Conservation (phyloP, 2,797 vertebrate species). For the Spinibarbus caldwelli region DNA sequence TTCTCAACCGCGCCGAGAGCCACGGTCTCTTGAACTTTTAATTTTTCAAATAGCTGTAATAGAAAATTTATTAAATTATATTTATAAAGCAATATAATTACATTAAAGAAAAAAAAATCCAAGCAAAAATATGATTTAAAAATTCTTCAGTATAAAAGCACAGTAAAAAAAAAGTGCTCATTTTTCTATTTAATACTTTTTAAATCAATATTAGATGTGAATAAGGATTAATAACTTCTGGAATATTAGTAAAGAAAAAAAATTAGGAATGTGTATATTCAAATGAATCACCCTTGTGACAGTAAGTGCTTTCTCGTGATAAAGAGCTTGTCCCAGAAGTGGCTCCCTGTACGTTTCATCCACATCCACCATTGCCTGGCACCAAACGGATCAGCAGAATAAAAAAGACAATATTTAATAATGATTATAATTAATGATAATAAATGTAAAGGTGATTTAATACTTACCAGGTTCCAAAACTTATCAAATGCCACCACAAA, state of each 20-base stretch:
- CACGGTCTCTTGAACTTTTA: slow-evolving; percentile 86
- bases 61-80: not conserved
- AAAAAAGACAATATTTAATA: not conserved
- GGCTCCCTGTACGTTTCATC: slow-evolving; percentile 97
- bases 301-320: slow-evolving; percentile 91
- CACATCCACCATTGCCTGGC: slow-evolving; percentile 94
- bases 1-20: slow-evolving; percentile 65
- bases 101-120: not conserved
- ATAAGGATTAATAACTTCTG: not conserved
- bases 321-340: slow-evolving; percentile 89
- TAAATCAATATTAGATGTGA: not conserved
- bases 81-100: not conserved
- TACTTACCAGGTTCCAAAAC: slow-evolving; percentile 97
- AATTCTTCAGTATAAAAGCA: not conserved
- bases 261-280: not conserved
- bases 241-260: not conserved
- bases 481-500: slow-evolving; percentile 98
- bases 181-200: not conserved
- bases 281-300: slow-evolving; percentile 81
- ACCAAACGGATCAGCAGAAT: not conserved
- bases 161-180: not conserved
- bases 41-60: slow-evolving; percentile 89
- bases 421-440: not conserved
- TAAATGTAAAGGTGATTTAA: not conserved
- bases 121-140: not conserved